phyloP scores from a whole-genome alignment of 2,888 invertebrate species.

The Anarsia innoxiella region DNA sequence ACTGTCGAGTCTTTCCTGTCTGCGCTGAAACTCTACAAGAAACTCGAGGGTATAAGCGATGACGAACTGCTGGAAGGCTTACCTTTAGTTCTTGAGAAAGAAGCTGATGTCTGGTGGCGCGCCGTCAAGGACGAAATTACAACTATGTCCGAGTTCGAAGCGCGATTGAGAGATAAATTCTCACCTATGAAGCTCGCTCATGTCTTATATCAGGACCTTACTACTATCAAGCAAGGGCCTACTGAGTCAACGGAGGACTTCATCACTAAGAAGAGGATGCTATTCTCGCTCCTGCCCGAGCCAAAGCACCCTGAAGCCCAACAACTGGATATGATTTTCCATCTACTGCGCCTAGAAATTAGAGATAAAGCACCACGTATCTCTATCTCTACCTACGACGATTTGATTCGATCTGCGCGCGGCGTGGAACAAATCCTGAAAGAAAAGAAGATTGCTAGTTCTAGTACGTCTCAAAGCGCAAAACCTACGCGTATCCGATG shows the following conservation, averaged over 20 bases:
- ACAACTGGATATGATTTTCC: conserved; percentile 1
- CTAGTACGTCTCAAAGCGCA: neutral
- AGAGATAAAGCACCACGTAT: neutral
- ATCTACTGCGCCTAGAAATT: neutral
- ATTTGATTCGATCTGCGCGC: neutral
- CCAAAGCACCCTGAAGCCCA: neutral
- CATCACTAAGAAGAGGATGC: neutral
- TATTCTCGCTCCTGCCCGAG: neutral
- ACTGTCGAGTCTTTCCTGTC: neutral
- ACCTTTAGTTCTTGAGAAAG: neutral
- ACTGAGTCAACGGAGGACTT: neutral
- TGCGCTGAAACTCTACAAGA: neutral
- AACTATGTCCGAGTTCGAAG: neutral
- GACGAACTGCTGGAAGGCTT: neutral
- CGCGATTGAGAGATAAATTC: neutral
- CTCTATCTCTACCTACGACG: neutral
- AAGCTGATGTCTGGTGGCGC: conserved; percentile 2
- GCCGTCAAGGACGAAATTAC: neutral
- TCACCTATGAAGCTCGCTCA: neutral
- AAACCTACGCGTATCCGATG: conserved; percentile 4
- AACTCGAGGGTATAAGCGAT: neutral
- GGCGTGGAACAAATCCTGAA: neutral
- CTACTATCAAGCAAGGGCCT: neutral
- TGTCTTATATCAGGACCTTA: neutral
- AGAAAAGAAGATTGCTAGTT: neutral